Evolutionary conservation across 2,797 vertebrate genomes (phyloP), one percentile per base, ranked within the genome.

Genomic region (Chrosomus eos): DNA sequence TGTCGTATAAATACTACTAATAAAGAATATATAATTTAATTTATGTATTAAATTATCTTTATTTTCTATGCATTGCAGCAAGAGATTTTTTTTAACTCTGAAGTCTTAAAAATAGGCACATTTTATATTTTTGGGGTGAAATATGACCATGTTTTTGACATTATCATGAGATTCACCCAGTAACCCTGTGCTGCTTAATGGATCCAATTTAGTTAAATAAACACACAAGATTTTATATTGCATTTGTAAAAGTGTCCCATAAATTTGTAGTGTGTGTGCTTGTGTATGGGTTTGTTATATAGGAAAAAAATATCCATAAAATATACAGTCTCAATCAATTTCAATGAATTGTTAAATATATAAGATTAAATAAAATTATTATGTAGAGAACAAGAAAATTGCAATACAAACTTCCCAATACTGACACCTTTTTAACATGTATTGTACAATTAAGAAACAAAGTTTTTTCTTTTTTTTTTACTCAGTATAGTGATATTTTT

Each of bases 101-200:
- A 43, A 13, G 23, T 43, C 68, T 1, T 43, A n/a, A 70, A 40
- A 70, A 26, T 8, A 1, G 3, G 7, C 6, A 70, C 11, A 23
- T 70, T 40, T 70, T 14, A n/a, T 70, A 40, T 43, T 45, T 26
- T 72, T 18, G 40, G 7, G 26, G 48, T 38, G 13, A 68, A 28
- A 28, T 55, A 13, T 43, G 48, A 58, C 40, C n/a, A 33, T 31
- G 40, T 55, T 76, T 5, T 53, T 51, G 40, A 31, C 1, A 19
- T 53, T 6, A 7, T 74, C 18, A 19, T 64, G 77, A 80, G 62
- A 51, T 80, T 66, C 19, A 48, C 60, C 19, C 18, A 14, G 9
- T 66, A 67, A 31, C n/a, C 5, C 36, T 72, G 68, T 72, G 68
- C 36, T 81, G 33, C 33, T 45, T 40, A 53, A 36, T 82, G 68